Conservation (phyloP, 1,140 invertebrate species). For the Doryteuthis pealeii region DNA sequence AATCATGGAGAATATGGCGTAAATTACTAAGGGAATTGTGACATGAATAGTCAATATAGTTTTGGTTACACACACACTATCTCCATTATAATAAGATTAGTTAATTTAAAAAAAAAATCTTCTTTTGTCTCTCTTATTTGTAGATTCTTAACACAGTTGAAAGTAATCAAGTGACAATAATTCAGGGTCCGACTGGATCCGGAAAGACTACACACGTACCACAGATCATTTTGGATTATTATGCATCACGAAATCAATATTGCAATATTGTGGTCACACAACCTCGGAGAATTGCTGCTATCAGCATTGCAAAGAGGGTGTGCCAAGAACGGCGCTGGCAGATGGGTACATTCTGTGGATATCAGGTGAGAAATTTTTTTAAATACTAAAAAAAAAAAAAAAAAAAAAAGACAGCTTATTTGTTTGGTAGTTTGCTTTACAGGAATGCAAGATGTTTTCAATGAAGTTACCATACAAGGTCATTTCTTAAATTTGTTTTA, state of each 20-base stretch:
- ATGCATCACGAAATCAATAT: constrained; percentile 46
- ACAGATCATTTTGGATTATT: constrained; percentile 58
- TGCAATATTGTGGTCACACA: constrained; percentile 61
- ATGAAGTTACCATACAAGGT: no score
- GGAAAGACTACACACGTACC: constrained; percentile 60
- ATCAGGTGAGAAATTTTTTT: constrained; percentile 45
- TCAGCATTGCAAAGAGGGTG: constrained; percentile 54
- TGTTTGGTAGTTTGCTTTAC: background rate
- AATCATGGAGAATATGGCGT: no score
- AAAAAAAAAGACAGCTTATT: background rate
- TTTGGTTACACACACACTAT: no score
- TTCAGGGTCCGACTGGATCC: constrained; percentile 56
- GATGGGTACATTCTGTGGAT: constrained; percentile 55
- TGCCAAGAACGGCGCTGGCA: constrained; percentile 54
- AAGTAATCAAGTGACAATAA: constrained; percentile 53
- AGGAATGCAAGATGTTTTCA: no score
- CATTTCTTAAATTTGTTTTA: no score
- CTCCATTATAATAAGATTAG: no score
- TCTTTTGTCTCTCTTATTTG: no score
- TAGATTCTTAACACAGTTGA: constrained; percentile 61
- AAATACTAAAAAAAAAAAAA: no score
- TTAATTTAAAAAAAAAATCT: no score
- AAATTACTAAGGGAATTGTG: no score
- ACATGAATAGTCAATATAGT: no score
- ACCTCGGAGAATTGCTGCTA: constrained; percentile 59